Base-by-base conservation (phyloP, 2,888 invertebrate genomes). In the Cinara cedri region DNA sequence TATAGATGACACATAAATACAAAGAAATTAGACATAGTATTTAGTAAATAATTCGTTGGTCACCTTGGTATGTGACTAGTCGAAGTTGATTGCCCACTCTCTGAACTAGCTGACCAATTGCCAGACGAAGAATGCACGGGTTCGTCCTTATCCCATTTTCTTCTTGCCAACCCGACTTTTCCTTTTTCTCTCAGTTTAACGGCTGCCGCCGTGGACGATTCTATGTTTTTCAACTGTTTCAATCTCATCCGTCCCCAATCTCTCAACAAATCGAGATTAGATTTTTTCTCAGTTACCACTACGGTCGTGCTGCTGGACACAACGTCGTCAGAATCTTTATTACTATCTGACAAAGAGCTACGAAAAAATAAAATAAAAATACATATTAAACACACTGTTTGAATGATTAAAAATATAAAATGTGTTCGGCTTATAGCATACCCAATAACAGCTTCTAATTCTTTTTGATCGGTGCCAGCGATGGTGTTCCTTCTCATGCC, bases 81-180 rank as follows among this genome's bases (percentile, higher is more conserved):
- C 14, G 90, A 90, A 14, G 90, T 89, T 6, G 90, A 89, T 49
- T 90, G 90, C 81, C 94, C 94, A 75, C 94, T 94, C 86, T 94
- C 94, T 0, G 95, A 95, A 85, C 95, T 96, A 1, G 94, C 96
- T 83, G 95, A 95, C 97, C 97, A 97, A 86, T 97, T 96, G 55
- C 97, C 97, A 84, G 94, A 93, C 16, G 95, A 95, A 1, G 95
- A 95, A 86, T 95, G 93, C 51, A 92, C 92, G 84, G 94, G 93
- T 82, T 95, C 94, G 85, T 91, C 92, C 75, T 87, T 87, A 63
- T 88, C 89, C 81, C 82, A 81, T 80, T 83, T 82, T 76, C 84
- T 82, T 49, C 83, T 80, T 3, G 78, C 57, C 16, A 78, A 9
- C 0, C 82, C 81, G 6, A 81, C 46, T 55, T 80, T 76, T 51